Percentiles rank a stretch among this genome's conserved stretches.
These are phyloP conservation scores for Apodemia hepburni DNA, from an alignment of 2,888 invertebrate species.

Conservation along the genomic window DNA sequence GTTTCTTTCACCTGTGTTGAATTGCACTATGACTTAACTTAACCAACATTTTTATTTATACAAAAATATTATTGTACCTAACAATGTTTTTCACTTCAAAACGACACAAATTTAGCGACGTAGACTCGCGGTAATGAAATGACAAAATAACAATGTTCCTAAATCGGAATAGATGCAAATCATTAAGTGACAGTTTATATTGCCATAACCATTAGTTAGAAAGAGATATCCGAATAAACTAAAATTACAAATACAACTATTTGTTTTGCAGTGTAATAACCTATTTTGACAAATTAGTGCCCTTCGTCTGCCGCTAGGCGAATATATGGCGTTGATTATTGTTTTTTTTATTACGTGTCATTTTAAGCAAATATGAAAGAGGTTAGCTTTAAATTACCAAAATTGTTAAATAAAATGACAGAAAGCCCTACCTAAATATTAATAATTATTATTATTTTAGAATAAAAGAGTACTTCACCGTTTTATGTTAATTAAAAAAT, in stretches of 20 bases:
- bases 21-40: slow-evolving; percentile 42
- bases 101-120: slow-evolving; percentile 61
- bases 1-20: slow-evolving; percentile 57
- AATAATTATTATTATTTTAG: background rate
- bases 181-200: slow-evolving; percentile 32
- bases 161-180: slow-evolving; percentile 43
- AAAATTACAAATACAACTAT: slow-evolving; percentile 33
- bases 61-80: slow-evolving; percentile 29
- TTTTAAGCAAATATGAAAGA: slow-evolving; percentile 30
- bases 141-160: slow-evolving; percentile 34
- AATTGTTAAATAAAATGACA: background rate
- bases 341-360: slow-evolving; percentile 44
- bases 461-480: background rate
- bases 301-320: slow-evolving; percentile 64
- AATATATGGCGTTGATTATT: slow-evolving; percentile 46
- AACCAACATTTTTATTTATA: slow-evolving; percentile 51
- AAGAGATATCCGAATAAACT: slow-evolving; percentile 44
- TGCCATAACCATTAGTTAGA: slow-evolving; percentile 33
- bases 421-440: background rate
- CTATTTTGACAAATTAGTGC: slow-evolving; percentile 77
- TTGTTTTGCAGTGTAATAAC: slow-evolving; percentile 50
- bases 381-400: background rate
- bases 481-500: background rate
- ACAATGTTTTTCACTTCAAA: slow-evolving; percentile 42
- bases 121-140: slow-evolving; percentile 61